Percentiles rank a stretch among this genome's conserved stretches.
phyloP scores from a whole-genome alignment of 2,797 vertebrate genomes.

The Lepilemur ruficaudatus region DNA sequence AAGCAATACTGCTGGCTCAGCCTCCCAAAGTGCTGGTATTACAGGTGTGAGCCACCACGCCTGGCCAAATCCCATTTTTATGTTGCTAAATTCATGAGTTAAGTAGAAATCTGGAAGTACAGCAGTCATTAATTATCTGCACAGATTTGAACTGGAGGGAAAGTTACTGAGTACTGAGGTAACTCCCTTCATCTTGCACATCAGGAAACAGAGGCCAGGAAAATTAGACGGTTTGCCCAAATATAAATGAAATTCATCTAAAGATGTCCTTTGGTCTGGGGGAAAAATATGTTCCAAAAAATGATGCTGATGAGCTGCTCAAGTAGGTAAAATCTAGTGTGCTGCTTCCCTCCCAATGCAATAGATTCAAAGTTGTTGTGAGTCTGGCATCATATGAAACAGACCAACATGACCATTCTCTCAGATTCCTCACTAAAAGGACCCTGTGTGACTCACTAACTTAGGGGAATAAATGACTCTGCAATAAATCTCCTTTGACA shows the following conservation, averaged over 20 bases:
- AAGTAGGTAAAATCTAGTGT: neutral
- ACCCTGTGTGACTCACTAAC: neutral
- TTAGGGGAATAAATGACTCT: neutral
- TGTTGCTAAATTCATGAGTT: neutral
- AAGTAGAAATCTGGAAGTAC: neutral
- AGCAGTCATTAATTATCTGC: neutral
- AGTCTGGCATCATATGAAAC: neutral
- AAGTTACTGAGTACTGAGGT: neutral
- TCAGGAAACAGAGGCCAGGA: conserved; percentile 29
- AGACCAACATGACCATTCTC: neutral
- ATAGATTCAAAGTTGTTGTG: neutral
- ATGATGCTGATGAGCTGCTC: neutral
- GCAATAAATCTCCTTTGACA: neutral
- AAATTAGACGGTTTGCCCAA: conserved; percentile 40
- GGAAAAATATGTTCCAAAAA: neutral
- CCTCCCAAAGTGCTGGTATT: neutral
- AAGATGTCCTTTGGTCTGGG: neutral
- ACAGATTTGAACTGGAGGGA: neutral
- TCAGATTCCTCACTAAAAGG: neutral
- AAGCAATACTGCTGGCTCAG: neutral
- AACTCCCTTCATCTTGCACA: neutral
- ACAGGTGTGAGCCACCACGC: neutral
- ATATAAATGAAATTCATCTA: conserved; percentile 43
- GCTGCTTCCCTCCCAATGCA: neutral
- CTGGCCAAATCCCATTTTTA: neutral